These are phyloP conservation scores for Stigmatopora argus DNA, from an alignment of 2,113 vertebrate genomes.

Conservation along the genomic window DNA sequence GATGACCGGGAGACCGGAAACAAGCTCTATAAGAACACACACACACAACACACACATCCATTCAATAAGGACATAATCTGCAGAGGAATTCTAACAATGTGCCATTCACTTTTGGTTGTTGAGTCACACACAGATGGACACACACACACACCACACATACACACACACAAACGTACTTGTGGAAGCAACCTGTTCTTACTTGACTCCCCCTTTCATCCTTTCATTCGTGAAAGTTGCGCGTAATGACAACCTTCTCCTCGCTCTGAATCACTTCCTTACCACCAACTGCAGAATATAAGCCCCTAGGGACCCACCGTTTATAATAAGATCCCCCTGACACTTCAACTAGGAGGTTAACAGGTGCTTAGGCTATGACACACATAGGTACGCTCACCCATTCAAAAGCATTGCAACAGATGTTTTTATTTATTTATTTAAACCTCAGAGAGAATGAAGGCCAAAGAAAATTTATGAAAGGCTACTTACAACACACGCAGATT, in stretches of 20 bases:
- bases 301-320: conserved; percentile 51
- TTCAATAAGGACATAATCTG: conserved; percentile 58
- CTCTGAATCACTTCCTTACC: conserved; percentile 47
- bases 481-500: conserved; percentile 98
- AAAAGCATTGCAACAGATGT: background rate
- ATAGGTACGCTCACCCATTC: conserved; percentile 13
- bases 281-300: conserved; percentile 50
- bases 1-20: conserved; percentile 21
- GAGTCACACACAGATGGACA: conserved; percentile 14
- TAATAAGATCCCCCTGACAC: conserved; percentile 66
- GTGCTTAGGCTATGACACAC: conserved; percentile 40
- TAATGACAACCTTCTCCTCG: conserved; percentile 61
- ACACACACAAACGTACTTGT: conserved; percentile 25
- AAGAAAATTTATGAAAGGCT: conserved; percentile 4
- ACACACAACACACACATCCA: conserved; percentile 21
- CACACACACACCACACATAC: background rate
- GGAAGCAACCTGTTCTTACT: conserved; percentile 60
- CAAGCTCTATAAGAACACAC: conserved; percentile 13
- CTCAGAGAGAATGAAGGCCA: background rate
- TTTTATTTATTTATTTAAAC: too few relatives aligned
- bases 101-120: conserved; percentile 47
- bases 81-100: conserved; percentile 60
- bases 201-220: conserved; percentile 38
- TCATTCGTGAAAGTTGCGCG: conserved; percentile 52
- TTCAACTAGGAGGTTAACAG: conserved; percentile 67